These are phyloP conservation scores for Harpagoxenus sublaevis DNA, from an alignment of 2,888 invertebrate species.

Conservation along the genomic window DNA sequence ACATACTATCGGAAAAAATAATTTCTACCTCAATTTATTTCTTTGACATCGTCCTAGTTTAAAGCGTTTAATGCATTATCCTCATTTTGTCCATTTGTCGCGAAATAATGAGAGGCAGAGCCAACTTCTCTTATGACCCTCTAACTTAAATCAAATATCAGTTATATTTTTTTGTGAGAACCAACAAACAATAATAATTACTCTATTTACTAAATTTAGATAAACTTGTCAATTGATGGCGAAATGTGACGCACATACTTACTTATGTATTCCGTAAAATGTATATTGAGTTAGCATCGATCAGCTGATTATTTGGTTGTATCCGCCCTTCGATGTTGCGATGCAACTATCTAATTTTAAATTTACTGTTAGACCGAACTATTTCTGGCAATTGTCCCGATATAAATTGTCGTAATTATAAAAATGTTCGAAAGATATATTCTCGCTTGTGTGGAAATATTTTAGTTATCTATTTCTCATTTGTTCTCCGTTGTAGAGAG, in stretches of 20 bases:
- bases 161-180: not conserved
- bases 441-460: not conserved
- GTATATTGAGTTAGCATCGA: slow-evolving; percentile 30
- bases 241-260: not conserved
- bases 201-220: not conserved
- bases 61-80: not conserved
- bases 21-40: not conserved
- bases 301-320: slow-evolving; percentile 37
- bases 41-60: not conserved
- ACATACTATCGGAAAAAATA: not conserved
- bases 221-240: not conserved
- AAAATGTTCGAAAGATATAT: not conserved
- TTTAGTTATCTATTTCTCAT: not conserved
- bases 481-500: not conserved
- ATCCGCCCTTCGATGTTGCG: slow-evolving; percentile 14
- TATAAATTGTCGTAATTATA: not conserved
- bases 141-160: not conserved
- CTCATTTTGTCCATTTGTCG: not conserved
- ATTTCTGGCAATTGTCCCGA: not conserved
- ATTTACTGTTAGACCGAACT: not conserved
- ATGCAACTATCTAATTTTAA: not conserved
- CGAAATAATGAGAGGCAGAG: not conserved
- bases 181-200: not conserved
- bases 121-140: not conserved
- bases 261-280: slow-evolving; percentile 10